These are phyloP conservation scores for Protobothrops mucrosquamatus DNA, from an alignment of 2,113 vertebrate species.

Conservation along the genomic window DNA sequence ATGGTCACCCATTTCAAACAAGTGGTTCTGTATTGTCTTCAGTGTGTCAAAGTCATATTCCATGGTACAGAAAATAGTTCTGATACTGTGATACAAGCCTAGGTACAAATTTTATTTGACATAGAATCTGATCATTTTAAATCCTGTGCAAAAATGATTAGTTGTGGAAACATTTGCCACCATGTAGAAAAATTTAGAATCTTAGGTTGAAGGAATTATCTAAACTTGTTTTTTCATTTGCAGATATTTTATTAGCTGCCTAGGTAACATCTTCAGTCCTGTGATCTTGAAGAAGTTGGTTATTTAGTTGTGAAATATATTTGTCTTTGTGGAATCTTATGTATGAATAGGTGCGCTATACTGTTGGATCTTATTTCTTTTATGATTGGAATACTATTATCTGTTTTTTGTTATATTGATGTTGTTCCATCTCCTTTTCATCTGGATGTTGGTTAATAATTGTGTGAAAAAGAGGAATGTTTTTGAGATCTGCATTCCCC, in stretches of 20 bases:
- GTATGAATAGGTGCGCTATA: neutral
- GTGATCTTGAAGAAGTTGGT: neutral
- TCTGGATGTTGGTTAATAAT: neutral
- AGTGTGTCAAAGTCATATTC: neutral
- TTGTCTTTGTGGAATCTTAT: neutral
- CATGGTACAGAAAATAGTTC: neutral
- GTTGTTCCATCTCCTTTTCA: neutral
- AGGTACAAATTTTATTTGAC: neutral
- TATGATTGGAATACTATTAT: neutral
- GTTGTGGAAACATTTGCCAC: neutral
- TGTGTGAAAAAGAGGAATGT: neutral
- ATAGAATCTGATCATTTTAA: neutral
- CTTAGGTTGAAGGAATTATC: neutral
- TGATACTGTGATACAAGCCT: neutral
- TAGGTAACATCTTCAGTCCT: neutral
- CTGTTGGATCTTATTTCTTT: neutral
- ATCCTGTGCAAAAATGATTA: neutral
- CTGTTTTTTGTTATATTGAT: neutral
- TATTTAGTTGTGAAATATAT: neutral
- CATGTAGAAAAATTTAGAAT: neutral
- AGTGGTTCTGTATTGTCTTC: neutral
- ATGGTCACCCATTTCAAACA: neutral
- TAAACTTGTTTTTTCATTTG: neutral
- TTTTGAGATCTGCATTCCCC: neutral
- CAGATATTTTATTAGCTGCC: neutral